Conservation (phyloP, 2,113 vertebrate genomes). For the Odontophorus gujanensis region DNA sequence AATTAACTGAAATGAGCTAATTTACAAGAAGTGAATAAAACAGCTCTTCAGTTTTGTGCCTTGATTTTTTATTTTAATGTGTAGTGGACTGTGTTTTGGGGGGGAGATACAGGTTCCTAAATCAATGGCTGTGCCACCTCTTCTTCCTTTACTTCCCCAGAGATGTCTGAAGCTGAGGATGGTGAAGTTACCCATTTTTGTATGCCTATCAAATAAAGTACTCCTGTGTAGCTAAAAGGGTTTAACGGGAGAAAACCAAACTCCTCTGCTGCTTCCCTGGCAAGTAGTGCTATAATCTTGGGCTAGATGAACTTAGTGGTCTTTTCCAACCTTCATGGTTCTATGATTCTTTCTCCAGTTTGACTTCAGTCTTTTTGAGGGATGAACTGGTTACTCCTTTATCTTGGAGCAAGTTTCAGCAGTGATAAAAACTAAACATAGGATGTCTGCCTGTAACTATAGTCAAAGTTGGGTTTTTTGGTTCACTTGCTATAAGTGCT, state of each 20-base stretch:
- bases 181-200: too few species aligned
- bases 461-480: neutral
- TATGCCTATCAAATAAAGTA: too few species aligned
- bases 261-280: neutral
- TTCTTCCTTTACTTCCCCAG: neutral
- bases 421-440: neutral
- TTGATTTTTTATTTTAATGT: neutral
- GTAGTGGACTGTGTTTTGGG: neutral
- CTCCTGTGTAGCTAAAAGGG: too few species aligned
- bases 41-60: neutral
- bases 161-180: too few species aligned
- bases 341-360: neutral
- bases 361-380: neutral
- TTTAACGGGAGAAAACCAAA: too few species aligned
- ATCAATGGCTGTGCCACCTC: neutral
- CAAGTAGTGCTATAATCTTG: neutral
- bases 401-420: neutral
- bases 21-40: neutral
- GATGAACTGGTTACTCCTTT: neutral
- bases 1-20: neutral
- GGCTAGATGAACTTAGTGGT: too few species aligned
- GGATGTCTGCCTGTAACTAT: neutral
- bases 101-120: neutral
- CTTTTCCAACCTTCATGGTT: too few species aligned
- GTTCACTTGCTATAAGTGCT: neutral